phyloP scores from a whole-genome alignment of 2,113 vertebrate species.

The Labrus mixtus region DNA sequence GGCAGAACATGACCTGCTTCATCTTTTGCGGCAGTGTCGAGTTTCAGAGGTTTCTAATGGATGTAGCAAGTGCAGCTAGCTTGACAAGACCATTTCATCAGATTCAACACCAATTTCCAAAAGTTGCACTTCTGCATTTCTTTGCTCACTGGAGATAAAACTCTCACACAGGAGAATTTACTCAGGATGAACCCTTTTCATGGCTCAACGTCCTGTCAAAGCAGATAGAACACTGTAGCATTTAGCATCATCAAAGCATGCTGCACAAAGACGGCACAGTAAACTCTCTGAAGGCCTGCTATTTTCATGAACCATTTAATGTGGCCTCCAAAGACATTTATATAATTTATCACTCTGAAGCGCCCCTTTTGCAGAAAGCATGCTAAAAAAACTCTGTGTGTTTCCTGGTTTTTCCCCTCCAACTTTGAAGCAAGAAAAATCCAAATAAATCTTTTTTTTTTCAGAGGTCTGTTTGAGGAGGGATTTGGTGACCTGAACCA shows the following conservation, averaged over 20 bases:
- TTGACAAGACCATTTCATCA: conserved; percentile 20
- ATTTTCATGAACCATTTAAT: conserved; percentile 76
- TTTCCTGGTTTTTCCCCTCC: conserved; percentile 25
- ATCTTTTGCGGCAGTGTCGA: conserved; percentile 40
- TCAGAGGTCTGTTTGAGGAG: conserved; percentile 53
- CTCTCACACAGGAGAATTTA: conserved; percentile 9
- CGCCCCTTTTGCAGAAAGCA: conserved; percentile 24
- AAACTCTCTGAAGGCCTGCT: conserved; percentile 54
- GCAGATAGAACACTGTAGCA: conserved; percentile 61
- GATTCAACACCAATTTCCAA: conserved; percentile 4
- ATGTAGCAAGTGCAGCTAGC: conserved; percentile 21
- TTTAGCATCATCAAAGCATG: conserved; percentile 69
- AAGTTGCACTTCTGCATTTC: conserved; percentile 9
- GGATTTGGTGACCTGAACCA: conserved; percentile 60
- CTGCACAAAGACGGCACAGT: conserved; percentile 49
- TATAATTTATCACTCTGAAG: conserved; percentile 75
- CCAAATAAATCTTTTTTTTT: conserved; percentile 35
- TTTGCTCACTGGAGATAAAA: conserved; percentile 9
- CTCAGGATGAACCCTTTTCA: conserved; percentile 43
- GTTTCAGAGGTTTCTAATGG: conserved; percentile 60
- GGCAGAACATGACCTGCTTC: conserved; percentile 48
- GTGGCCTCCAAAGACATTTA: conserved; percentile 69
- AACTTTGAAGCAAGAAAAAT: conserved; percentile 51
- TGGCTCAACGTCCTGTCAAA: conserved; percentile 53
- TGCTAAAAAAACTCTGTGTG: conserved; percentile 56